These are phyloP conservation scores for Globicephala melas DNA, from an alignment of 2,113 vertebrate species.

Conservation along the genomic window DNA sequence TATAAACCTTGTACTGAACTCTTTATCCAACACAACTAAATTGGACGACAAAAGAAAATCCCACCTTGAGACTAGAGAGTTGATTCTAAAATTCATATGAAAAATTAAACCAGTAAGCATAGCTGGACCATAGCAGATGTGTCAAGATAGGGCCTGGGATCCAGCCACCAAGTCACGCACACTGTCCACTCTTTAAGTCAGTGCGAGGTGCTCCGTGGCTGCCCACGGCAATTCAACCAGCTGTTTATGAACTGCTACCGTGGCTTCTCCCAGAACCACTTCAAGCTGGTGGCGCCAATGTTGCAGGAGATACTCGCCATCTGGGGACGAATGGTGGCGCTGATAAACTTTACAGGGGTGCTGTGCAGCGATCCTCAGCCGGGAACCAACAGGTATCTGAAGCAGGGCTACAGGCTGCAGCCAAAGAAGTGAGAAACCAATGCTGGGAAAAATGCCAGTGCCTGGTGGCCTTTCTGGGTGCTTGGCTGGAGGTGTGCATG, in stretches of 20 bases:
- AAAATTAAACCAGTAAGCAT: neutral
- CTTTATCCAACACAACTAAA: neutral
- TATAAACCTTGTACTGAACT: neutral
- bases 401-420: neutral
- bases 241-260: neutral
- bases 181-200: too few relatives aligned
- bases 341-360: neutral
- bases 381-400: neutral
- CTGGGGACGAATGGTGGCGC: neutral
- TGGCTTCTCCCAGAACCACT: neutral
- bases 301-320: neutral
- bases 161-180: too few relatives aligned
- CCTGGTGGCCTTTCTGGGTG: neutral
- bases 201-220: neutral
- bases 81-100: neutral
- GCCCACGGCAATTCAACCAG: neutral
- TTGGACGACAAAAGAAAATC: neutral
- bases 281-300: neutral
- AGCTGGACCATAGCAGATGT: neutral
- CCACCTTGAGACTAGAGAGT: neutral
- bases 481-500: neutral
- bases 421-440: neutral
- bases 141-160: too few relatives aligned
- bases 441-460: neutral
- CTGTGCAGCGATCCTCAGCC: neutral